Conservation (phyloP, 2,113 vertebrate species). For the Perccottus glenii region DNA sequence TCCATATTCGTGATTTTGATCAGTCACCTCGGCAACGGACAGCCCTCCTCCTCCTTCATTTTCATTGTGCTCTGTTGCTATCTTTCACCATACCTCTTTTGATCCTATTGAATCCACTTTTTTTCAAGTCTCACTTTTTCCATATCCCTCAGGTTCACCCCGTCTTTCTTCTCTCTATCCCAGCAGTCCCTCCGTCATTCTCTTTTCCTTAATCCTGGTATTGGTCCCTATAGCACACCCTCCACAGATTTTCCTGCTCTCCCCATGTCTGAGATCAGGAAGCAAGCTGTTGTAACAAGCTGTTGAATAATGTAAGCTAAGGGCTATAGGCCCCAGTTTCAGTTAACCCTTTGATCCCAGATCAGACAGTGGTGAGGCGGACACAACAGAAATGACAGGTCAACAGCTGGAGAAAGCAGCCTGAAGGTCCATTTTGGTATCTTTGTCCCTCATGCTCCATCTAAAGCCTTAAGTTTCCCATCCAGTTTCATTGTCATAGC, state of each 20-base stretch:
- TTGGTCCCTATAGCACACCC: conserved; percentile 47
- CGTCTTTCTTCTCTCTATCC: conserved; percentile 53
- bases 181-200: conserved; percentile 44
- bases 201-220: conserved; percentile 62
- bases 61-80: conserved; percentile 54
- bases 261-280: conserved; percentile 68
- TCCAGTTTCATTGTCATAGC: conserved; percentile 54
- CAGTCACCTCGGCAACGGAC: conserved; percentile 40
- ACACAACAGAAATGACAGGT: conserved; percentile 61
- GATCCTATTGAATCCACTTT: conserved; percentile 42
- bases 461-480: conserved; percentile 49
- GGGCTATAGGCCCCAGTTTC: conserved; percentile 69
- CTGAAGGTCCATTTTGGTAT: conserved; percentile 44
- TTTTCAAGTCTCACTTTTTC: conserved; percentile 16
- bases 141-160: conserved; percentile 34
- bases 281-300: conserved; percentile 75
- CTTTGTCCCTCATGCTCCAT: conserved; percentile 24
- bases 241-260: conserved; percentile 64
- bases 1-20: conserved; percentile 39
- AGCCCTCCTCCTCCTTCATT: conserved; percentile 16
- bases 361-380: conserved; percentile 63
- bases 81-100: conserved; percentile 72
- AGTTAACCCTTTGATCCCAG: conserved; percentile 77
- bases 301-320: conserved; percentile 77
- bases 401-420: conserved; percentile 49